A percentile compares a stretch with the other conserved stretches of the same genome.
phyloP scores from a whole-genome alignment of 2,888 invertebrate species.

The Hoplodrina blanda region DNA sequence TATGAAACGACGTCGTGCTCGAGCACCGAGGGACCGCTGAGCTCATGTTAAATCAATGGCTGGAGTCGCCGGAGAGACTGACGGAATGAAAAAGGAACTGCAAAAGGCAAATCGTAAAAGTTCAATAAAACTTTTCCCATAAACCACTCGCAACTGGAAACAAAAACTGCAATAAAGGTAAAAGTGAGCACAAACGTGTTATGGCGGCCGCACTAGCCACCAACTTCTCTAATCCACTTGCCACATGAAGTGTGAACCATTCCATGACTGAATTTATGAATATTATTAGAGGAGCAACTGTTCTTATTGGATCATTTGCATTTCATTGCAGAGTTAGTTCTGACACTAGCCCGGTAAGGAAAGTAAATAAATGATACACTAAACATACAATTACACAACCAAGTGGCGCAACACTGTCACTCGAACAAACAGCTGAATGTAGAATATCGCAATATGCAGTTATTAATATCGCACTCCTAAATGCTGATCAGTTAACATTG shows the following conservation, averaged over 20 bases:
- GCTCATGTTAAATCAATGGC: slow-evolving; percentile 7
- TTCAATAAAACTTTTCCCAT: slow-evolving; percentile 46
- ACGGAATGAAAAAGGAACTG: slow-evolving; percentile 23
- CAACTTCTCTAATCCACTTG: slow-evolving; percentile 57
- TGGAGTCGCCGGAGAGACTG: background rate
- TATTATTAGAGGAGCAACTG: slow-evolving; percentile 42
- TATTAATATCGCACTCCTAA: slow-evolving; percentile 33
- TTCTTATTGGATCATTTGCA: slow-evolving; percentile 47
- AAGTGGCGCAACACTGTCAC: slow-evolving; percentile 16
- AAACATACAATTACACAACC: slow-evolving; percentile 43
- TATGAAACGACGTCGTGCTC: slow-evolving; percentile 12
- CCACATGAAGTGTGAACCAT: slow-evolving; percentile 53
- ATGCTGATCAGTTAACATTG: slow-evolving; percentile 27
- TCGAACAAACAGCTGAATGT: background rate
- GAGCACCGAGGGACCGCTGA: background rate
- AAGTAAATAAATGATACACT: slow-evolving; percentile 52
- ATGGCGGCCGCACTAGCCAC: slow-evolving; percentile 4
- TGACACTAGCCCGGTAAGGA: slow-evolving; percentile 22
- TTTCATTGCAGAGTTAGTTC: slow-evolving; percentile 34
- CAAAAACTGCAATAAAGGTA: slow-evolving; percentile 39
- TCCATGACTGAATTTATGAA: slow-evolving; percentile 45
- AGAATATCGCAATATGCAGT: slow-evolving; percentile 20
- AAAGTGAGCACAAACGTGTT: slow-evolving; percentile 38
- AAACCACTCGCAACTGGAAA: slow-evolving; percentile 34
- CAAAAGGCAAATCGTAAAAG: slow-evolving; percentile 14